phyloP scores from a whole-genome alignment of 2,888 invertebrate genomes.

The Hofmannophila pseudospretella region DNA sequence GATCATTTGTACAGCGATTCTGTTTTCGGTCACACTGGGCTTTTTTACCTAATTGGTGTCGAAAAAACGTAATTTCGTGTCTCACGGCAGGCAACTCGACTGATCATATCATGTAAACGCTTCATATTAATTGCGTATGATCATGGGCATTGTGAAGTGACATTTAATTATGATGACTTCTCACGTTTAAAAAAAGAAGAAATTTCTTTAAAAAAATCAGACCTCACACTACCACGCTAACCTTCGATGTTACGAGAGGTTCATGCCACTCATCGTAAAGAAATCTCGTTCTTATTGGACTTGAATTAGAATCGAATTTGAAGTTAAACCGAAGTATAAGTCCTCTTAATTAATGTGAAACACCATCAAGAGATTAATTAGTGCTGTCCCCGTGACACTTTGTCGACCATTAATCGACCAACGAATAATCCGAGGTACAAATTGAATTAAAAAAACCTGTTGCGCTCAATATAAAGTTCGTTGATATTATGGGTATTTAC shows the following conservation, averaged over 20 bases:
- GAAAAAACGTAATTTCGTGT: conserved; percentile 61
- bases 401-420: conserved; percentile 62
- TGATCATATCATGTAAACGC: conserved; percentile 66
- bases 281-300: conserved; percentile 18
- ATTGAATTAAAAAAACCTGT: conserved; percentile 59
- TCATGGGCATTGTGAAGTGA: conserved; percentile 55
- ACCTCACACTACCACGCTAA: conserved; percentile 57
- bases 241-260: conserved; percentile 33
- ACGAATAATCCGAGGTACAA: conserved; percentile 54
- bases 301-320: conserved; percentile 13
- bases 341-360: conserved; percentile 58
- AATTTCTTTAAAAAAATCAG: conserved; percentile 43
- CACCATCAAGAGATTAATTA: conserved; percentile 67
- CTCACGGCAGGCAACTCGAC: conserved; percentile 49
- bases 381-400: conserved; percentile 63
- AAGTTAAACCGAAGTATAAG: conserved; percentile 11
- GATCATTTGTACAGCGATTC: conserved; percentile 38
- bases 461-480: conserved; percentile 35
- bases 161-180: conserved; percentile 60
- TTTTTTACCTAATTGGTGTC: conserved; percentile 57
- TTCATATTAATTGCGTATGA: conserved; percentile 58
- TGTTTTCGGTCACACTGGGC: conserved; percentile 55
- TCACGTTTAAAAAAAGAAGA: conserved; percentile 36
- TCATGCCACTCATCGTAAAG: conserved; percentile 13
- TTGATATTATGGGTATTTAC: conserved; percentile 23